Conservation (phyloP, 2,113 vertebrate genomes). For the Ifrita kowaldi region DNA sequence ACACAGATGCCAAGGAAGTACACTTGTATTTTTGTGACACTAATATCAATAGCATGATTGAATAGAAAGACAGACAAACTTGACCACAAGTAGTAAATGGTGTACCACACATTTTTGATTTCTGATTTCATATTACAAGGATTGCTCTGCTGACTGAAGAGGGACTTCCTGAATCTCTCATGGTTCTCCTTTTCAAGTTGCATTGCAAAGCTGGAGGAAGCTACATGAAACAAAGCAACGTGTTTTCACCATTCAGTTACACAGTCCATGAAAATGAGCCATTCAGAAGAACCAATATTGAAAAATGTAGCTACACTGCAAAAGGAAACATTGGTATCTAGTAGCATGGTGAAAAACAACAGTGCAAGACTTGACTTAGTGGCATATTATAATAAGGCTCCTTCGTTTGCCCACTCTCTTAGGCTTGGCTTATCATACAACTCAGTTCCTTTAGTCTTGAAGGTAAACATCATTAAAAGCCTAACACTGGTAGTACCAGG, state of each 20-base stretch:
- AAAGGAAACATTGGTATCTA: not conserved
- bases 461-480: not conserved
- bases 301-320: not conserved
- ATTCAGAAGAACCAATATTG: not conserved
- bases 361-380: not conserved
- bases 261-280: not conserved
- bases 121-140: slow-evolving; percentile 84
- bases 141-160: slow-evolving; percentile 83
- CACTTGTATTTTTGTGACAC: not conserved
- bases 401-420: not conserved
- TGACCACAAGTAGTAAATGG: not conserved
- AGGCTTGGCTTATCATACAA: not conserved
- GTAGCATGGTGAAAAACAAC: not conserved
- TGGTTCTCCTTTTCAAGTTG: slow-evolving; percentile 76
- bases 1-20: not conserved
- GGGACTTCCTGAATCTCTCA: slow-evolving; percentile 89
- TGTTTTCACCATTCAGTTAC: not conserved
- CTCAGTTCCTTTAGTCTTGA: not conserved
- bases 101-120: slow-evolving; percentile 81
- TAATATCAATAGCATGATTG: not conserved
- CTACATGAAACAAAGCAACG: slow-evolving; percentile 58
- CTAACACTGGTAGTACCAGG: not conserved
- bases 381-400: not conserved
- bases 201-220: slow-evolving; percentile 82
- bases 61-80: not conserved